A percentile compares a stretch with the other conserved stretches of the same genome.
phyloP scores from a whole-genome alignment of 2,113 vertebrate species.

The Bothrops jararaca region DNA sequence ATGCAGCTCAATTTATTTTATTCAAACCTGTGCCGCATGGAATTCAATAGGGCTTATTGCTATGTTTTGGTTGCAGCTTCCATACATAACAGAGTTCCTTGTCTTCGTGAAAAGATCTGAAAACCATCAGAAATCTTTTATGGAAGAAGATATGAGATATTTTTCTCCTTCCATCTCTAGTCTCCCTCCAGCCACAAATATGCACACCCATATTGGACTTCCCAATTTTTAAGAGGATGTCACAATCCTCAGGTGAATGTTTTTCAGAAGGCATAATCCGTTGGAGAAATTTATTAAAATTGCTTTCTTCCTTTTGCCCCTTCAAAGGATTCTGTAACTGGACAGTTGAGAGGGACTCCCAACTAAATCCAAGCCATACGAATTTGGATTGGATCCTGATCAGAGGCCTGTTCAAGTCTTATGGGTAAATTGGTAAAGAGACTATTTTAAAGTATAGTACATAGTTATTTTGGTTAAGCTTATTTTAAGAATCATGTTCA shows the following conservation, averaged over 20 bases:
- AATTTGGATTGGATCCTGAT: background rate
- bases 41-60: background rate
- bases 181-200: background rate
- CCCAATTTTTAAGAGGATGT: background rate
- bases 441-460: background rate
- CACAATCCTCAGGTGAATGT: background rate
- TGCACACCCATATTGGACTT: background rate
- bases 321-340: background rate
- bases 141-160: background rate
- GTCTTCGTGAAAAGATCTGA: too few relatives aligned
- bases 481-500: background rate
- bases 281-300: background rate
- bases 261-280: background rate
- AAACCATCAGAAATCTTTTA: background rate
- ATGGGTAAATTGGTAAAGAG: background rate
- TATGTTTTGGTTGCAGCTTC: background rate
- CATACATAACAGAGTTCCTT: background rate
- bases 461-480: background rate
- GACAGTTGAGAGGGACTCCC: background rate
- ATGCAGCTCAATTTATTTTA: background rate
- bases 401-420: background rate
- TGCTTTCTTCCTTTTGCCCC: background rate
- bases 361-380: background rate
- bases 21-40: background rate
- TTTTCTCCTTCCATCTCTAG: background rate